Evolutionary conservation across 2,797 vertebrate species (phyloP).

Genomic region (Tinamus major): DNA sequence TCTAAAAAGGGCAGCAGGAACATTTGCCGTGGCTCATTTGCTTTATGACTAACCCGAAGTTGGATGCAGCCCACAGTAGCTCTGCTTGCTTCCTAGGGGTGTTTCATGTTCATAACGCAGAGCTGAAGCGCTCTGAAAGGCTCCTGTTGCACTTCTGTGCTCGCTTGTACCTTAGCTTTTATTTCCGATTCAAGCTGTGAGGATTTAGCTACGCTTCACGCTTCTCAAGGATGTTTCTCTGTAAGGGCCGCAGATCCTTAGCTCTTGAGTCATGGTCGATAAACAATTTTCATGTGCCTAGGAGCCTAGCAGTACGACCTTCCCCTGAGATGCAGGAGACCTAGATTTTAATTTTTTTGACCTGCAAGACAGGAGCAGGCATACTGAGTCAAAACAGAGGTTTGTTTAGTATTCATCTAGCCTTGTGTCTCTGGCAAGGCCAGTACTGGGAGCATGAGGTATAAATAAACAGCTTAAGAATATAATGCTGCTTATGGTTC

Average conservation of each 20-base stretch:
- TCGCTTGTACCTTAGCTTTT: background rate
- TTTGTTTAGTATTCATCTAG: background rate
- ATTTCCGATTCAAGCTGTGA: background rate
- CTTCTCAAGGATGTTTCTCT: background rate
- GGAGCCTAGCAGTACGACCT: background rate
- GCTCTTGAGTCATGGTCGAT: background rate
- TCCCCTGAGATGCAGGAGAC: background rate
- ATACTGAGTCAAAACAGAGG: background rate
- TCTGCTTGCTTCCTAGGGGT: background rate
- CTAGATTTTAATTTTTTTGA: conserved; percentile 1
- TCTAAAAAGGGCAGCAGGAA: conserved; percentile 14
- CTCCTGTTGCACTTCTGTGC: background rate
- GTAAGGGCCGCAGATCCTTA: background rate
- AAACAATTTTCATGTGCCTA: background rate
- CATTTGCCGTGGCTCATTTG: conserved; percentile 32
- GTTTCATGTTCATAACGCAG: background rate
- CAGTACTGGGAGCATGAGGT: background rate
- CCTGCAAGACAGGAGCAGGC: background rate
- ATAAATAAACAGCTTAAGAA: background rate
- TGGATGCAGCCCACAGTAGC: conserved; percentile 1
- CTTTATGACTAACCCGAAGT: conserved; percentile 28
- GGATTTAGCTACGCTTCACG: background rate
- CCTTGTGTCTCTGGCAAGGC: background rate
- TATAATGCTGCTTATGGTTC: background rate
- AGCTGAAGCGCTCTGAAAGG: background rate